Evolutionary conservation across 2,888 invertebrate genomes (phyloP), one percentile per base, ranked within the genome.

Genomic region (Stegana nigrithorax): DNA sequence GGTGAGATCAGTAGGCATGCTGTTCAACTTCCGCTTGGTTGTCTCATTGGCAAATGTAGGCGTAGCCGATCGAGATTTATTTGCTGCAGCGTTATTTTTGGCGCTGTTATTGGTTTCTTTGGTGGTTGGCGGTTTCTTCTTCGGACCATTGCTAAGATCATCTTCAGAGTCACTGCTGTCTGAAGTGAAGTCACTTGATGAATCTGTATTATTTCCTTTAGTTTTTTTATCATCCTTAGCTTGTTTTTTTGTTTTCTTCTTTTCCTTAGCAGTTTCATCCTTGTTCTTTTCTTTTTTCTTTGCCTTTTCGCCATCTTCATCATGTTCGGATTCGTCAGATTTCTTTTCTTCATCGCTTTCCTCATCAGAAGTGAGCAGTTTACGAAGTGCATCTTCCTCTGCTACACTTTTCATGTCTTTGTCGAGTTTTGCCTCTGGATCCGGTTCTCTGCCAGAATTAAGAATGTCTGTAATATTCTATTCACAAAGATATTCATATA

Each of bases 361-460:
- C 80, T 94, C 95, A 80, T 95, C 95, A 0, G 96, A 96, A 0
- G 92, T 93, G 19, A 97, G 87, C 42, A 97, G 87, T 83, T 96
- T 95, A 66, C 89, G 90, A 47, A 97, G 87, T 0, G 93, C 96
- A 73, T 92, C 93, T 81, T 97, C 96, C 79, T 97, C 96, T 0
- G 96, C 95, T 0, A 99, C 98, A 1, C 90, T 91, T 84, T 92
- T 94, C 81, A 94, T 89, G 83, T 93, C 95, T 85, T 91, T 95
- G 81, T 91, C 93, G 57, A 90, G 88, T 87, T 91, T 94, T 59
- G 87, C 89, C 83, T 91, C 94, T 76, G 89, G 92, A 85, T 91
- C 94, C 12, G 89, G 90, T 69, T 90, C 90, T 81, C 90, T 90
- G 14, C 7, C 60, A 62, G 1, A 5, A 45, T 58, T 26, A 82